phyloP scores from a whole-genome alignment of 2,797 vertebrate genomes.

The Propithecus perrieri region DNA sequence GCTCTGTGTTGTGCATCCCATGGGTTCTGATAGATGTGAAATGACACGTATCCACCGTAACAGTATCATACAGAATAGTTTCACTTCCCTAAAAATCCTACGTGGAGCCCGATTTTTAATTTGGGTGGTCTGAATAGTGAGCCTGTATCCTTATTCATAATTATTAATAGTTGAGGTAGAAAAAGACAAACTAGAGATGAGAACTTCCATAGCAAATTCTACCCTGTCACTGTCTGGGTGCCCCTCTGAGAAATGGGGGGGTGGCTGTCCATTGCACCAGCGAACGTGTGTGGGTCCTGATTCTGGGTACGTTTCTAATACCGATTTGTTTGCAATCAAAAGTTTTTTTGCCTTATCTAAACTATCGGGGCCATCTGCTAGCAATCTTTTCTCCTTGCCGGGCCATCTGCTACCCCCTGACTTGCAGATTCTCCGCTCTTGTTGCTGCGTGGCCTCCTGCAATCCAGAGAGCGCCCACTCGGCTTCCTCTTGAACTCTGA shows the following conservation, averaged over 20 bases:
- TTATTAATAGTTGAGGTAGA: not conserved
- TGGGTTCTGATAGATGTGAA: not conserved
- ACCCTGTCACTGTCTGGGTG: not conserved
- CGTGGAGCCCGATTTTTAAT: not conserved
- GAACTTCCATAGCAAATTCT: not conserved
- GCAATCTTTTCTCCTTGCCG: constrained; percentile 56
- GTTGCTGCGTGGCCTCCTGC: not conserved
- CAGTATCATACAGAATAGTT: not conserved
- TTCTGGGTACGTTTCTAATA: constrained; percentile 57
- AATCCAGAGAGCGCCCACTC: constrained; percentile 68
- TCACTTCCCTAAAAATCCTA: not conserved
- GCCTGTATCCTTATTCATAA: not conserved
- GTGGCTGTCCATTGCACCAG: not conserved
- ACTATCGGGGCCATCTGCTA: constrained; percentile 79
- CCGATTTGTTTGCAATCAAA: constrained; percentile 76
- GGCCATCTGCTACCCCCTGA: constrained; percentile 80
- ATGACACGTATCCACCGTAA: rapidly evolving
- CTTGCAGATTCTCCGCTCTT: constrained; percentile 68
- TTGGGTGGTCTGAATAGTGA: not conserved
- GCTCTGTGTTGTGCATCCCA: not conserved
- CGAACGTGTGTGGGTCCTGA: not conserved
- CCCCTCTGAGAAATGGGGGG: not conserved
- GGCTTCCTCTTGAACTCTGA: constrained; percentile 69
- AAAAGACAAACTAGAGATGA: not conserved
- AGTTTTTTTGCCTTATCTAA: constrained; percentile 58